A percentile compares a stretch with the other conserved stretches of the same genome.
phyloP scores from a whole-genome alignment of 2,888 invertebrate genomes.

The Orchesella flavescens region DNA sequence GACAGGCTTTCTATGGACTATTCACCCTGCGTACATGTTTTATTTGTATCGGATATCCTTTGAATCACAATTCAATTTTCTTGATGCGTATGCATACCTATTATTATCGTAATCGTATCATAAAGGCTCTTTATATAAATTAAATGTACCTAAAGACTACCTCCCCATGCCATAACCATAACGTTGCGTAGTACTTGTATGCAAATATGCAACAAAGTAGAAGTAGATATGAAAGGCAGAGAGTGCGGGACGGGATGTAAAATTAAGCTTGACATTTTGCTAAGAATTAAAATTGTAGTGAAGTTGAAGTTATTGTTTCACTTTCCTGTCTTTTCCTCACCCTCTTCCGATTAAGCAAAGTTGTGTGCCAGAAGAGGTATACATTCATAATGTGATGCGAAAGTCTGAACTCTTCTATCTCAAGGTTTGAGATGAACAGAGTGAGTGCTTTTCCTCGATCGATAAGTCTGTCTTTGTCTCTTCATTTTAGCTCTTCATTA shows the following conservation, averaged over 20 bases:
- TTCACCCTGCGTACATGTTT: not conserved
- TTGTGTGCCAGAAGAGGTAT: no score
- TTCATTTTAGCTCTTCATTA: not conserved
- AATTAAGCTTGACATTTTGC: slow-evolving; percentile 59
- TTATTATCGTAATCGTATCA: slow-evolving; percentile 16
- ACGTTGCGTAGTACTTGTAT: no score
- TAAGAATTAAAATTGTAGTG: not conserved
- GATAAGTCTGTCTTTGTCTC: slow-evolving; percentile 55
- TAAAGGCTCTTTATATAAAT: not conserved
- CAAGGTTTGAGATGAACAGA: not conserved
- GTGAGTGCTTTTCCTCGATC: slow-evolving; percentile 2
- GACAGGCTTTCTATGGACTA: no score
- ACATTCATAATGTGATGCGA: no score
- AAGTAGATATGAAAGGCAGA: not conserved
- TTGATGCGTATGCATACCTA: not conserved
- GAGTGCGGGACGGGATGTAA: slow-evolving; percentile 7
- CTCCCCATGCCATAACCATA: not conserved
- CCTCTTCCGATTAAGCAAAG: slow-evolving; percentile 16
- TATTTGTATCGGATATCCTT: slow-evolving; percentile 48
- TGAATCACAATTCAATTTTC: not conserved
- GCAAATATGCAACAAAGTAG: not conserved
- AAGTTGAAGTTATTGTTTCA: slow-evolving; percentile 52
- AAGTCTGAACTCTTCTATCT: not conserved
- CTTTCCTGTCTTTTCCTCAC: slow-evolving; percentile 31
- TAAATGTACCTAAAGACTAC: not conserved